A percentile compares a stretch with the other conserved stretches of the same genome.
phyloP scores from a whole-genome alignment of 2,797 vertebrate species.

The Lutjanus argentimaculatus region DNA sequence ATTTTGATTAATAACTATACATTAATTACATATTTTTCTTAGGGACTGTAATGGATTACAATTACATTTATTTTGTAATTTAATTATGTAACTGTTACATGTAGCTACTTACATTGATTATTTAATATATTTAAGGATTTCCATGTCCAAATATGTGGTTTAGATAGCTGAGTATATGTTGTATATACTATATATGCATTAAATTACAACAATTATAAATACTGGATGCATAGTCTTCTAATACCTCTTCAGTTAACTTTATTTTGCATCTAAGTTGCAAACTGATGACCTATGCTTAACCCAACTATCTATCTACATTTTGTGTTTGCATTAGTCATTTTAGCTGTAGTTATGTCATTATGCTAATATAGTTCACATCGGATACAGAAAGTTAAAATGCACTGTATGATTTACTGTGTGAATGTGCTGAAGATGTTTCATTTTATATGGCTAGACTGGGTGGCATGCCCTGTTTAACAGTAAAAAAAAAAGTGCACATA shows the following conservation, averaged over 20 bases:
- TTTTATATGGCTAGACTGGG: constrained; percentile 30
- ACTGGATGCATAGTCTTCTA: background rate
- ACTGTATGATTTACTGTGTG: constrained; percentile 25
- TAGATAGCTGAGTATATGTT: background rate
- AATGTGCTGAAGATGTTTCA: constrained; percentile 33
- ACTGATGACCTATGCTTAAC: background rate
- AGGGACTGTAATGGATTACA: too few relatives aligned
- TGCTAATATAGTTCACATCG: background rate
- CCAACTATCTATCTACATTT: background rate
- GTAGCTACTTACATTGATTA: too few relatives aligned
- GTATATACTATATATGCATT: too few relatives aligned
- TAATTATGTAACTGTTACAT: too few relatives aligned
- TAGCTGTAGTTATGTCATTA: constrained; percentile 7
- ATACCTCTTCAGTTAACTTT: background rate
- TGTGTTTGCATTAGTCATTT: background rate
- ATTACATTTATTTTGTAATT: too few relatives aligned
- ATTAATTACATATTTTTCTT: too few relatives aligned
- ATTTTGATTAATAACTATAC: too few relatives aligned
- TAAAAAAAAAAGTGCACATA: constrained; percentile 40
- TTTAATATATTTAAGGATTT: constrained; percentile 2
- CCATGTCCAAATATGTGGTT: background rate
- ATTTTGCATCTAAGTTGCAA: background rate
- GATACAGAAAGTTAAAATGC: background rate
- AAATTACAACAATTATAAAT: too few relatives aligned
- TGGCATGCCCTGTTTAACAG: constrained; percentile 44